phyloP scores from a whole-genome alignment of 2,888 invertebrate species.

The Acrobasis repandana region DNA sequence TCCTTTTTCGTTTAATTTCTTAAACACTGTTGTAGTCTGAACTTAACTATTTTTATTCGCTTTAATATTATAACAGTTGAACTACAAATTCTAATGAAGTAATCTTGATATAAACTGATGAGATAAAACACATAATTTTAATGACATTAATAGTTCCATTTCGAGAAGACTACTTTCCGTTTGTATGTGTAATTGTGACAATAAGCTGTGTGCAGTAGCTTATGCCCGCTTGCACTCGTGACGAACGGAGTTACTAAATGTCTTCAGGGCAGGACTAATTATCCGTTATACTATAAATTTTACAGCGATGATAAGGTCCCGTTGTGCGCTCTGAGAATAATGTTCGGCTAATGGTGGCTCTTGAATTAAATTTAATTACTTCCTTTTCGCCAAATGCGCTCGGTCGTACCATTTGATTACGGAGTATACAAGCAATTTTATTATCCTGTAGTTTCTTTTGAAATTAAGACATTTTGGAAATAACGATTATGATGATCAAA shows the following conservation, averaged over 20 bases:
- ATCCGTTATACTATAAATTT: slow-evolving; percentile 77
- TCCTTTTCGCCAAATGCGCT: slow-evolving; percentile 50
- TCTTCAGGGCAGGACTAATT: slow-evolving; percentile 59
- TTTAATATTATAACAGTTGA: too few relatives aligned
- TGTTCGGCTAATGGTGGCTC: slow-evolving; percentile 60
- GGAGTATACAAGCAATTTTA: not conserved
- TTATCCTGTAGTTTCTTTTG: not conserved
- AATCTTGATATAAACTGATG: too few relatives aligned
- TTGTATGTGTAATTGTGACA: slow-evolving; percentile 33
- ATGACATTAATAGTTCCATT: not conserved
- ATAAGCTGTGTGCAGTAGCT: slow-evolving; percentile 50
- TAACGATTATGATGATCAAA: too few relatives aligned
- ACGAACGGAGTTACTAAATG: slow-evolving; percentile 63
- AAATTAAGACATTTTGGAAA: not conserved
- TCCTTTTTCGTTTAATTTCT: too few relatives aligned
- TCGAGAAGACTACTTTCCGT: not conserved
- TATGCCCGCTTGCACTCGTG: slow-evolving; percentile 56
- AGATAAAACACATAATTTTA: too few relatives aligned
- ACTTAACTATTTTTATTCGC: too few relatives aligned
- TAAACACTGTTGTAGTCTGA: too few relatives aligned
- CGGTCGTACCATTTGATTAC: slow-evolving; percentile 12
- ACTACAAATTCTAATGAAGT: too few relatives aligned
- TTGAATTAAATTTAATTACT: slow-evolving; percentile 72
- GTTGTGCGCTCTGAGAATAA: slow-evolving; percentile 58
- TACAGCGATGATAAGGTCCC: slow-evolving; percentile 74